Conservation (phyloP, 92 coral and sea anemone species). For the Porites lobata region DNA sequence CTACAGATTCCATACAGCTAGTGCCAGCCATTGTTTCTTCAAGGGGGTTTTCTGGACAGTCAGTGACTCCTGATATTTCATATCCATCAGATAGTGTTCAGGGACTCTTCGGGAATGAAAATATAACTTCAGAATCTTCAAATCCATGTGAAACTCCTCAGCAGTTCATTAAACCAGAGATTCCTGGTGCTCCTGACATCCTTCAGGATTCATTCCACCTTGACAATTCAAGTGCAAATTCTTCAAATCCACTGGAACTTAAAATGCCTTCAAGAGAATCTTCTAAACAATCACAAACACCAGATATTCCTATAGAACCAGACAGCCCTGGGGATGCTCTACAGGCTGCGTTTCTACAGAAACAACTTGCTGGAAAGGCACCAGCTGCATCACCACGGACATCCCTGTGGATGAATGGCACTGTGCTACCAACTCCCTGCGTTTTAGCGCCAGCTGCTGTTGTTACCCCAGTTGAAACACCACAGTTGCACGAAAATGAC, state of each 20-base stretch:
- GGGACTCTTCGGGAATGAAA: not conserved
- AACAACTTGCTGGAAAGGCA: conserved; percentile 51
- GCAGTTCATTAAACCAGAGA: no score
- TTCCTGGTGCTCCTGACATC: no score
- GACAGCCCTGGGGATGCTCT: conserved; percentile 49
- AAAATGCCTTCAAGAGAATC: not conserved
- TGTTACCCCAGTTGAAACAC: not conserved
- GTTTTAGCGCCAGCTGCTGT: conserved; percentile 40
- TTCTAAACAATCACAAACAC: not conserved
- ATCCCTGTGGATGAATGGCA: conserved; percentile 47
- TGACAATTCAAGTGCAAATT: not conserved
- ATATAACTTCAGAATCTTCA: not conserved
- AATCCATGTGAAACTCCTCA: not conserved
- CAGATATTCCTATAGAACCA: conserved; percentile 8
- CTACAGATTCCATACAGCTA: not conserved
- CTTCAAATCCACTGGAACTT: not conserved
- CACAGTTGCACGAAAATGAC: not conserved
- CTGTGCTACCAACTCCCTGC: conserved; percentile 20
- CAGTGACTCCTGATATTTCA: not conserved
- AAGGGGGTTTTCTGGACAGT: not conserved
- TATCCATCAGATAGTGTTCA: not conserved
- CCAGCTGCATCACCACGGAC: conserved; percentile 51
- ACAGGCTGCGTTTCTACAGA: conserved; percentile 37
- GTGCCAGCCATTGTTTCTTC: not conserved
- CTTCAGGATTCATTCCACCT: not conserved